Evolutionary conservation across 2,113 vertebrate species (phyloP), one percentile per base, ranked within the genome.

Genomic region (Marmota monax): DNA sequence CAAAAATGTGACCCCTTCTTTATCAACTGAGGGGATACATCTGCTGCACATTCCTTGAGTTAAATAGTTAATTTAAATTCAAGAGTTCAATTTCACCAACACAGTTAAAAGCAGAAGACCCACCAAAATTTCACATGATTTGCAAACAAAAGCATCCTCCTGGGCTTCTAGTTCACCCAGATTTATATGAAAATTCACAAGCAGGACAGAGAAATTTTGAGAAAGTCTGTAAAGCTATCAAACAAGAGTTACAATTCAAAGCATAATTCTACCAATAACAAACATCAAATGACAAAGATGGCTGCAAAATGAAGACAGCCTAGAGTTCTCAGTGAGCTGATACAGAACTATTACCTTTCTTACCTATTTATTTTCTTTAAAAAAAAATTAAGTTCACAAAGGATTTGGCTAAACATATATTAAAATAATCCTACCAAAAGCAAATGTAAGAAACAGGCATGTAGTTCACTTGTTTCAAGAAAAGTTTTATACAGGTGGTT

Each of bases 401-500:
- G 78, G 61, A 74, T 96, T 97, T 96, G 78, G 72, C 96, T 94
- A 90, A 91, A 92, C n/a, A 45, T 45, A 88, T 94, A 96, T 90
- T 53, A 53, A 96, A 91, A 53, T 90, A 93, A 85, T 90, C 76
- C 69, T 92, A 95, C 37, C 84, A 97, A 96, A 96, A 96, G 86
- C 79, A 58, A 88, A 93, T 51, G 53, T 11, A 94, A 91, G 96
- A 97, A 92, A 86, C 90, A 97, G 93, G 92, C 96, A 77, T 11
- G 29, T 87, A 73, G 4, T 1, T 94, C 67, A 83, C 58, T 83
- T 93, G 84, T 97, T 96, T 96, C 88, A 89, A 84, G 88, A 91
- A 96, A 7, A 10, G 89, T 39, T 98, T 98, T 96, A 97, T 58
- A 92, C 92, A 80, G 95, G 37, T 93, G 92, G 94, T 97, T 97